phyloP scores from a whole-genome alignment of 2,888 invertebrate genomes.

The Margaritifera margaritifera region DNA sequence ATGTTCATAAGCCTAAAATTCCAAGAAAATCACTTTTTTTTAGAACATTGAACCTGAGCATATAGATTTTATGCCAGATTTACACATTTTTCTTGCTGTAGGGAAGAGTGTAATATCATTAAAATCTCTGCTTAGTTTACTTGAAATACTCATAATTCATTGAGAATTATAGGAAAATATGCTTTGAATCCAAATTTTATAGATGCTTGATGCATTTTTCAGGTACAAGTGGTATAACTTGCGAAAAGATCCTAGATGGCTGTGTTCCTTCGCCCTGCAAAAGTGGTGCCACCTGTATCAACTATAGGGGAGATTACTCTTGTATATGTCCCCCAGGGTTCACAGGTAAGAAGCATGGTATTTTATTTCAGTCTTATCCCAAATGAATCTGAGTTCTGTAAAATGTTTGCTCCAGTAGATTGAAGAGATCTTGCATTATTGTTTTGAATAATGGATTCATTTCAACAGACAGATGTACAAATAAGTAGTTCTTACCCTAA shows the following conservation, averaged over 20 bases:
- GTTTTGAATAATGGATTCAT: background rate
- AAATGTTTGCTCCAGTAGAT: background rate
- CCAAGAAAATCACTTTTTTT: no score
- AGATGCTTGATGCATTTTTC: background rate
- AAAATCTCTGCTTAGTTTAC: no score
- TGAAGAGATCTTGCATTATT: background rate
- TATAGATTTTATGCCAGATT: no score
- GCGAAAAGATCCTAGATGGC: conserved; percentile 4
- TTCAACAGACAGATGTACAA: background rate
- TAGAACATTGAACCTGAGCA: no score
- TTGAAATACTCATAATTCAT: no score
- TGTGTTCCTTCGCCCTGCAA: conserved; percentile 35
- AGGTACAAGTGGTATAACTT: conserved; percentile 5
- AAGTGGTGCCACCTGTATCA: conserved; percentile 47
- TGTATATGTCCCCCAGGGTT: conserved; percentile 48
- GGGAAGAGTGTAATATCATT: no score
- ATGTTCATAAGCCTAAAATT: no score
- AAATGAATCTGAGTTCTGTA: background rate
- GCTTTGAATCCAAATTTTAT: no score
- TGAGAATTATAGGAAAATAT: no score
- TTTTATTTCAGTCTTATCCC: background rate
- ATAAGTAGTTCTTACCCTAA: no score
- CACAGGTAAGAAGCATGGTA: background rate
- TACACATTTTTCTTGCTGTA: no score
- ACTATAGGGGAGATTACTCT: conserved; percentile 30